Percentiles rank a stretch among this genome's conserved stretches.
These are phyloP conservation scores for Mesochorus sp. DNA, from an alignment of 2,888 invertebrate species.

Conservation along the genomic window DNA sequence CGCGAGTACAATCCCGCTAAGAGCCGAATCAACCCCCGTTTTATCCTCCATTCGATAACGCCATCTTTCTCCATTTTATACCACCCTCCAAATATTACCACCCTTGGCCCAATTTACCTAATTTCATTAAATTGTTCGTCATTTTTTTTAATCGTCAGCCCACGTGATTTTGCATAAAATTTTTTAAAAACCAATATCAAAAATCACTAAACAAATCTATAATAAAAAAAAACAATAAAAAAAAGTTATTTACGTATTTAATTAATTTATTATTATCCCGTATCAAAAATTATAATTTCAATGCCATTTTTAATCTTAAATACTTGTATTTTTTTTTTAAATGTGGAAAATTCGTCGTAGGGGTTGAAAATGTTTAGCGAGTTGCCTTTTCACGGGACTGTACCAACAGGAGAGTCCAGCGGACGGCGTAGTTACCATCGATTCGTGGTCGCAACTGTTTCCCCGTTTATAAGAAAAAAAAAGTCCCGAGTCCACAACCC, in stretches of 20 bases:
- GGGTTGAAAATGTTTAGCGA: slow-evolving; percentile 18
- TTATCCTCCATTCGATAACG: slow-evolving; percentile 34
- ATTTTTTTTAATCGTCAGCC: too few species aligned
- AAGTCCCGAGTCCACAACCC: slow-evolving; percentile 73
- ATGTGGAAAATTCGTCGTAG: neutral
- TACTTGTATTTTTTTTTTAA: neutral
- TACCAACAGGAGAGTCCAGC: slow-evolving; percentile 77
- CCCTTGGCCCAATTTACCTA: neutral
- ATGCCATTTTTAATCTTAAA: neutral
- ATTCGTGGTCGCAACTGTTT: slow-evolving; percentile 82
- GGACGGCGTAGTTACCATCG: slow-evolving; percentile 81
- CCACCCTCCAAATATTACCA: slow-evolving; percentile 3
- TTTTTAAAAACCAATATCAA: too few species aligned
- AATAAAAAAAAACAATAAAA: neutral
- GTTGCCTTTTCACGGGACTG: slow-evolving; percentile 73
- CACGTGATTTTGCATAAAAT: too few species aligned
- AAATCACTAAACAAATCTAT: too few species aligned
- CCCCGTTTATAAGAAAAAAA: slow-evolving; percentile 80
- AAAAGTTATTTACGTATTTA: neutral
- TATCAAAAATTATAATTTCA: too few species aligned
- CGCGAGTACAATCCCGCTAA: slow-evolving; percentile 74
- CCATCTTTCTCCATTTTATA: slow-evolving; percentile 20
- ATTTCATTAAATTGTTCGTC: too few species aligned
- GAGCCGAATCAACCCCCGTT: slow-evolving; percentile 67
- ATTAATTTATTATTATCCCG: too few species aligned